Conservation (phyloP, 37 sponge, comb jelly and placozoan species). For the Mnemiopsis leidyi region DNA sequence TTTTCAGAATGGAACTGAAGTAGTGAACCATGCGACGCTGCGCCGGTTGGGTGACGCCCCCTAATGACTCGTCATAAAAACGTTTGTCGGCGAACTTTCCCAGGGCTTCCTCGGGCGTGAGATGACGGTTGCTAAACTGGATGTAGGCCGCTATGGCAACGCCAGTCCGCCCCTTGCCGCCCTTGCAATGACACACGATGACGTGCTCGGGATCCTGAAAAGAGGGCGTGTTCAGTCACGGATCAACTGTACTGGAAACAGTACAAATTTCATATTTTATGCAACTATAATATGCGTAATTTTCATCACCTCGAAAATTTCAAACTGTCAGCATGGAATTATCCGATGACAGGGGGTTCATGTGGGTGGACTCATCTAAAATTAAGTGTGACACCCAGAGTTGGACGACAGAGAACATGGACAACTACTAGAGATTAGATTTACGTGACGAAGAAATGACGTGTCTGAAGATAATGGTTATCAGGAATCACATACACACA, state of each 20-base stretch:
- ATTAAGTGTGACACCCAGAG: background rate
- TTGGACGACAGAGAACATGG: background rate
- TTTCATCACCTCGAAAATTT: background rate
- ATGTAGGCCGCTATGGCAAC: slow-evolving; percentile 95
- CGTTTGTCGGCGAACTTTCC: slow-evolving; percentile 94
- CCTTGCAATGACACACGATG: slow-evolving; percentile 95
- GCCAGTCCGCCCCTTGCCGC: slow-evolving; percentile 98
- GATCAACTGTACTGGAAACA: background rate
- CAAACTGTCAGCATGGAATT: background rate
- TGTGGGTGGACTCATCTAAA: background rate
- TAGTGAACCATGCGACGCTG: slow-evolving; percentile 86
- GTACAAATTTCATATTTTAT: background rate
- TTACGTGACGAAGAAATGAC: background rate
- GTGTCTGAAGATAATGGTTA: background rate
- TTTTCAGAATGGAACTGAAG: slow-evolving; percentile 82
- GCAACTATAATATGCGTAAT: background rate
- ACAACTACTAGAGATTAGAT: background rate
- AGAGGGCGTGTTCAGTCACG: background rate
- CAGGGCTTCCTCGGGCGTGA: slow-evolving; percentile 87
- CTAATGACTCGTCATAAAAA: slow-evolving; percentile 81
- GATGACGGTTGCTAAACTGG: slow-evolving; percentile 81
- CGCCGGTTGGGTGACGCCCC: slow-evolving; percentile 97
- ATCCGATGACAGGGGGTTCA: background rate
- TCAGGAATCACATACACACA: too few species aligned
- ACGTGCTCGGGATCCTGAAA: slow-evolving; percentile 81